Conservation (phyloP, 2,797 vertebrate genomes). For the Gallinago solitaria region DNA sequence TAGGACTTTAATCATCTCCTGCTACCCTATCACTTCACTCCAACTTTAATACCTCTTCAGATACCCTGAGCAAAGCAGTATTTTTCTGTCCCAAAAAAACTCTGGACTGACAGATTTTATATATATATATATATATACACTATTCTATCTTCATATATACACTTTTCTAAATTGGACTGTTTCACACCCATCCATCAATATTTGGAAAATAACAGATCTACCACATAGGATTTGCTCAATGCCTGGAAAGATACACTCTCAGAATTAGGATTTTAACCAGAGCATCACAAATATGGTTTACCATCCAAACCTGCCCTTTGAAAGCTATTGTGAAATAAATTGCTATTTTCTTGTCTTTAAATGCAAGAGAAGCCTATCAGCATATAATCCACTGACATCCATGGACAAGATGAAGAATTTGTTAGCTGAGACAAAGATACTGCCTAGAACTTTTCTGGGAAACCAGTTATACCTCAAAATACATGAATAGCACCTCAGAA, state of each 20-base stretch:
- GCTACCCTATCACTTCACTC: not conserved
- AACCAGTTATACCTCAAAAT: not conserved
- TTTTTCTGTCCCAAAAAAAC: not conserved
- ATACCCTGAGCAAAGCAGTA: not conserved
- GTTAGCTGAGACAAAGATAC: not conserved
- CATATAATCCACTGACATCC: not conserved
- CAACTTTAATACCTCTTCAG: not conserved
- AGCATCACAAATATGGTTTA: not conserved
- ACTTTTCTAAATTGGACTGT: not conserved
- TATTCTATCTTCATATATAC: not conserved
- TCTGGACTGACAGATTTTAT: not conserved
- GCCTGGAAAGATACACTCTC: not conserved
- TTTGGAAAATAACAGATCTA: not conserved
- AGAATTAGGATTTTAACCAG: not conserved
- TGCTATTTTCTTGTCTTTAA: not conserved
- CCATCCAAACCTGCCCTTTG: not conserved
- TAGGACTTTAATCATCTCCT: not conserved
- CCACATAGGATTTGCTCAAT: not conserved
- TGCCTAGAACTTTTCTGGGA: not conserved
- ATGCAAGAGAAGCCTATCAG: not conserved
- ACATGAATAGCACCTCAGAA: not conserved
- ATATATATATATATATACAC: not conserved
- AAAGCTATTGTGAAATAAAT: not conserved
- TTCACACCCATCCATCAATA: not conserved
- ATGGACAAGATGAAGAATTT: not conserved